These are phyloP conservation scores for Brienomyrus longianalis DNA, from an alignment of 2,113 vertebrate species.

Conservation along the genomic window DNA sequence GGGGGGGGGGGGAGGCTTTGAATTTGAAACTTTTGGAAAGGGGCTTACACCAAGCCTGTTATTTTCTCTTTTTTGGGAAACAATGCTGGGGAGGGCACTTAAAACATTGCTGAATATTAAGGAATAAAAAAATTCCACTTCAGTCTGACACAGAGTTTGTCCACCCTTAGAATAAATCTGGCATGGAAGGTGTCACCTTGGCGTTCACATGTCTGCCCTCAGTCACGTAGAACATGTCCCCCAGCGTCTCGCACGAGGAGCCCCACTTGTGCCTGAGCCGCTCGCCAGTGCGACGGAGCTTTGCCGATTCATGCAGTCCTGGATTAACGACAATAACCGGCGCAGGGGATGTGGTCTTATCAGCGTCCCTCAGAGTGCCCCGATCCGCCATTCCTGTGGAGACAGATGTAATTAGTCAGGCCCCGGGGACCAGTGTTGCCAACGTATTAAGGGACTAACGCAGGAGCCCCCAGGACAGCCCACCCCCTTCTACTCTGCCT, in stretches of 20 bases:
- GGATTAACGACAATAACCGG: conserved; percentile 44
- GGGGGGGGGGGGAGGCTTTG: neutral
- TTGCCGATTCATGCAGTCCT: conserved; percentile 13
- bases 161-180: neutral
- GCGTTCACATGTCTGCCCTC: neutral
- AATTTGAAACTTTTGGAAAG: neutral
- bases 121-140: neutral
- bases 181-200: neutral
- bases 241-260: neutral
- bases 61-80: neutral
- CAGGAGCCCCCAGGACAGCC: neutral
- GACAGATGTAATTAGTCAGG: neutral
- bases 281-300: neutral
- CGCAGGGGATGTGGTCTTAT: conserved; percentile 47
- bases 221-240: neutral
- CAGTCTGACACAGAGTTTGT: neutral
- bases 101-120: neutral
- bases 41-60: neutral
- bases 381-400: neutral
- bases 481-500: neutral
- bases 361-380: conserved; percentile 44
- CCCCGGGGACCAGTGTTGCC: conserved; percentile 17
- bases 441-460: neutral
- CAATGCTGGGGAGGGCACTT: neutral
- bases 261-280: neutral